Evolutionary conservation across 1,140 invertebrate genomes (phyloP).

Genomic region (Diabrotica undecimpunctata): DNA sequence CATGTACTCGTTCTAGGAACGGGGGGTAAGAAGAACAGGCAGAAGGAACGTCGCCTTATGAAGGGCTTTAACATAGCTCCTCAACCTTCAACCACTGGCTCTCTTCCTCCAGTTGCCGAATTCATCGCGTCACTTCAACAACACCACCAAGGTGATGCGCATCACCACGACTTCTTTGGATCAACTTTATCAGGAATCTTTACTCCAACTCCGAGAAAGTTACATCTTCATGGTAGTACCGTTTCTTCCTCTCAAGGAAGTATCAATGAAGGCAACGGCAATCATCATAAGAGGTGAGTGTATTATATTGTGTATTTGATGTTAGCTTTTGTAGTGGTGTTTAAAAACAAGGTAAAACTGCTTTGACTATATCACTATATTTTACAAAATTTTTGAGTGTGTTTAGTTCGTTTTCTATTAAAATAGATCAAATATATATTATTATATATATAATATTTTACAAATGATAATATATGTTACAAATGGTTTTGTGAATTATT

Average conservation of each 20-base stretch:
- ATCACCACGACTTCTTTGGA: constrained; percentile 50
- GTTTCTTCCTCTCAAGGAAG: constrained; percentile 47
- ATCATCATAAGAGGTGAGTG: constrained; percentile 9
- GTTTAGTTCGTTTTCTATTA: too few relatives aligned
- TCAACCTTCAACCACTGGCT: constrained; percentile 56
- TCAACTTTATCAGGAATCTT: constrained; percentile 51
- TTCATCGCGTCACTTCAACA: constrained; percentile 67
- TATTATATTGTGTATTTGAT: neutral
- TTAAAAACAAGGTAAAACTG: too few relatives aligned
- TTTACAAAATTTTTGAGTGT: too few relatives aligned
- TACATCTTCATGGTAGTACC: constrained; percentile 43
- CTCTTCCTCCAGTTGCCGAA: constrained; percentile 70
- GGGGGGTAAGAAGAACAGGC: constrained; percentile 88
- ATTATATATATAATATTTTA: too few relatives aligned
- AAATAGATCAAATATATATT: too few relatives aligned
- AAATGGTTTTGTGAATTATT: too few relatives aligned
- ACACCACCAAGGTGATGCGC: constrained; percentile 48
- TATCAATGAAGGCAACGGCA: constrained; percentile 43
- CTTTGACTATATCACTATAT: too few relatives aligned
- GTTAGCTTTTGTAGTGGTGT: neutral
- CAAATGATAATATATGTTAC: too few relatives aligned
- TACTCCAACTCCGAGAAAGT: constrained; percentile 41
- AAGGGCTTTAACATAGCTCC: constrained; percentile 89
- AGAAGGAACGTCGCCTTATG: constrained; percentile 88
- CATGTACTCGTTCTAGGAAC: constrained; percentile 56